A percentile compares a stretch with the other conserved stretches of the same genome.
phyloP scores from a whole-genome alignment of 2,888 invertebrate species.

The Hesperia comma region DNA sequence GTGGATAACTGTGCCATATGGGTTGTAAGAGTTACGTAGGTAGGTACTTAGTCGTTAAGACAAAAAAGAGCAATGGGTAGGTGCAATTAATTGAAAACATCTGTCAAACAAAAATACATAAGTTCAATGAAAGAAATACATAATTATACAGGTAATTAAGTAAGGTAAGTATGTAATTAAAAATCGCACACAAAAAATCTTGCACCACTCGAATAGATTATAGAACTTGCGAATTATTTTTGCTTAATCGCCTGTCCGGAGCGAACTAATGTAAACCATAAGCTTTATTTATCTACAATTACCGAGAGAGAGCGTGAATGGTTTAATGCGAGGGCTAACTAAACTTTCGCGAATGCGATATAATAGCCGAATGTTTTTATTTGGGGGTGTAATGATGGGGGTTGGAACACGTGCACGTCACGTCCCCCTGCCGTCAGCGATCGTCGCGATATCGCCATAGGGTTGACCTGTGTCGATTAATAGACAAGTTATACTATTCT shows the following conservation, averaged over 20 bases:
- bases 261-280: slow-evolving; percentile 40
- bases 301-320: slow-evolving; percentile 59
- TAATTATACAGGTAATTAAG: not conserved
- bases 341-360: slow-evolving; percentile 68
- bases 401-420: slow-evolving; percentile 73
- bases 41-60: too few species aligned
- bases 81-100: too few species aligned
- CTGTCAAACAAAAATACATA: too few species aligned
- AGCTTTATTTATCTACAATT: slow-evolving; percentile 78
- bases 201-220: not conserved
- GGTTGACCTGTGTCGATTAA: slow-evolving; percentile 68
- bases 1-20: too few species aligned
- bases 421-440: slow-evolving; percentile 53
- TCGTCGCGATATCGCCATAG: slow-evolving; percentile 57
- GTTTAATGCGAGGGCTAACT: slow-evolving; percentile 52
- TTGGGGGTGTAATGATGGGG: slow-evolving; percentile 61
- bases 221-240: slow-evolving; percentile 45
- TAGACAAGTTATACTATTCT: slow-evolving; percentile 42
- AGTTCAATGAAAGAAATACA: too few species aligned
- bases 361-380: slow-evolving; percentile 48
- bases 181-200: not conserved
- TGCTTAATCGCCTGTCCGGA: slow-evolving; percentile 46
- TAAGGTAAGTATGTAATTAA: too few species aligned
- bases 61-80: too few species aligned
- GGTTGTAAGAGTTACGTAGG: too few species aligned